phyloP scores from a whole-genome alignment of 2,797 vertebrate genomes.

The Euthynnus affinis region DNA sequence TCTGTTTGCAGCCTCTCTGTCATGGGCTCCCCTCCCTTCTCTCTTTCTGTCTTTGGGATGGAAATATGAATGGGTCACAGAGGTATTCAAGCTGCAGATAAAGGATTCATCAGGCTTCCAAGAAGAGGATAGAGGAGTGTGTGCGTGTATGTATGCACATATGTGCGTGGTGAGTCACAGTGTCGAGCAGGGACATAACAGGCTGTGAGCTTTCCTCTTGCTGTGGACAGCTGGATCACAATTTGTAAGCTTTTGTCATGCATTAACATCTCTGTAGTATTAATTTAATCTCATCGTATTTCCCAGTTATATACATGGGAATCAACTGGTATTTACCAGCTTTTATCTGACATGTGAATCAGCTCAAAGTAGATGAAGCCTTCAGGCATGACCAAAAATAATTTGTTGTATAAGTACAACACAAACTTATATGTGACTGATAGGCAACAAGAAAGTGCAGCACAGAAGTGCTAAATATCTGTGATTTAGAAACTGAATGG shows the following conservation, averaged over 20 bases:
- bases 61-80: slow-evolving; percentile 72
- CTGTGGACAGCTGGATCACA: neutral
- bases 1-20: slow-evolving; percentile 51
- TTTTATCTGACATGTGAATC: slow-evolving; percentile 43
- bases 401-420: slow-evolving; percentile 12
- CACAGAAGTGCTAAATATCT: neutral
- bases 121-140: slow-evolving; percentile 47
- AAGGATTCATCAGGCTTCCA: slow-evolving; percentile 67
- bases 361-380: neutral
- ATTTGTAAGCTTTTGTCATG: slow-evolving; percentile 26
- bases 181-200: slow-evolving; percentile 62
- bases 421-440: neutral
- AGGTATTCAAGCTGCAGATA: slow-evolving; percentile 69
- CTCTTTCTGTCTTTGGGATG: slow-evolving; percentile 44
- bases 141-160: slow-evolving; percentile 20
- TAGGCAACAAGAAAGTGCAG: neutral
- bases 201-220: slow-evolving; percentile 23
- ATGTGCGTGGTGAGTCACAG: slow-evolving; percentile 55
- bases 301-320: neutral
- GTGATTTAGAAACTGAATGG: slow-evolving; percentile 26
- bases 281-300: slow-evolving; percentile 4
- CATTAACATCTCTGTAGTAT: slow-evolving; percentile 19
- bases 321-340: slow-evolving; percentile 21
- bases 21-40: slow-evolving; percentile 34
- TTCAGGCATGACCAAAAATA: slow-evolving; percentile 7